These are phyloP conservation scores for Blastobasis lacticolella DNA, from an alignment of 2,888 invertebrate species.

Conservation along the genomic window DNA sequence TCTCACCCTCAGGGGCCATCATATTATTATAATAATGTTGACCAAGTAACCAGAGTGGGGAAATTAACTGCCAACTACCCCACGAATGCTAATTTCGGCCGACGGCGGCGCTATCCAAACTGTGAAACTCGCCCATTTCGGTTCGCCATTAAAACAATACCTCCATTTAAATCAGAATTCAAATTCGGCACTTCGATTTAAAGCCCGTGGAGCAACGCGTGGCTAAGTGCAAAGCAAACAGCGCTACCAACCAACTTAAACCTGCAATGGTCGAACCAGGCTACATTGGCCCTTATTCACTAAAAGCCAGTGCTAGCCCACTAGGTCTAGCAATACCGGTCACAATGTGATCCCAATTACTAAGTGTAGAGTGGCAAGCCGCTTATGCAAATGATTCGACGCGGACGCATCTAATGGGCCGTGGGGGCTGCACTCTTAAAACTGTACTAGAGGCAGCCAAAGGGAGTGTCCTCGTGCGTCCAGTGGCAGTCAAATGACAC, in stretches of 20 bases:
- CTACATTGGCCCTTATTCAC: conserved; percentile 26
- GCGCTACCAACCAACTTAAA: conserved; percentile 55
- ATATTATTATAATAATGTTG: too few relatives aligned
- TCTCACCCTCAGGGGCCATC: neutral
- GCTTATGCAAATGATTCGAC: conserved; percentile 73
- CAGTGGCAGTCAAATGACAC: too few relatives aligned
- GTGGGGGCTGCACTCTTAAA: conserved; percentile 62
- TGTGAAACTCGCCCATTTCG: conserved; percentile 22
- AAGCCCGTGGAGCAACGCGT: conserved; percentile 56
- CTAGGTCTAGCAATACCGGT: conserved; percentile 25
- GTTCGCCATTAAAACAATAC: conserved; percentile 55
- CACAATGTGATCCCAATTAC: conserved; percentile 66
- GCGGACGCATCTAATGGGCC: conserved; percentile 70
- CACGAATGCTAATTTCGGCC: neutral
- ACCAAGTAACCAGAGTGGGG: too few relatives aligned
- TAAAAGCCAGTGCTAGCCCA: too few relatives aligned
- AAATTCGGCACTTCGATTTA: conserved; percentile 71
- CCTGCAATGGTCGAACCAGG: conserved; percentile 42
- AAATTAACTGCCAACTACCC: too few relatives aligned
- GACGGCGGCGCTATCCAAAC: conserved; percentile 4
- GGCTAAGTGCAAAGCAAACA: conserved; percentile 69
- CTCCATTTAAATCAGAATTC: conserved; percentile 65
- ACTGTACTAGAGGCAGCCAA: conserved; percentile 8
- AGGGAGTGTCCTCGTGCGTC: too few relatives aligned
- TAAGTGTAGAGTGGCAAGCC: conserved; percentile 67